phyloP scores from a whole-genome alignment of 2,888 invertebrate species.

The Amiota minor region DNA sequence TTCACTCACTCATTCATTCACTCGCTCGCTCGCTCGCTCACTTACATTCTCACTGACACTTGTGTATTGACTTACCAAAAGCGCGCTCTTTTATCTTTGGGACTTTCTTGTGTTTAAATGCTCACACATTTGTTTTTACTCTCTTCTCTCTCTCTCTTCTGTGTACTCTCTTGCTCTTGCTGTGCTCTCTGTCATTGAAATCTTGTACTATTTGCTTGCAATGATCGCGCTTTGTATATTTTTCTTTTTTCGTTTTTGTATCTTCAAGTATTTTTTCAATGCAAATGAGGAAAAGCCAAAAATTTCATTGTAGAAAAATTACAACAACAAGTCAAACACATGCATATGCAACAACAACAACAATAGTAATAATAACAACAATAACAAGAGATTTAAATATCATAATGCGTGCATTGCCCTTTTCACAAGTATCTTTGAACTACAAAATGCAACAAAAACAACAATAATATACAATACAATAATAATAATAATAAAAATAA shows the following conservation, averaged over 20 bases:
- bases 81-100: too few species aligned
- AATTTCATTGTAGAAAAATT: slow-evolving; percentile 12
- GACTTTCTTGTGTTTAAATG: slow-evolving; percentile 32
- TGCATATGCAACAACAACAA: slow-evolving; percentile 28
- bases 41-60: too few species aligned
- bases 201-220: slow-evolving; percentile 1
- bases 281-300: background rate
- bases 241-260: background rate
- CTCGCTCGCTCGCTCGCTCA: slow-evolving; percentile 42
- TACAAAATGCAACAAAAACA: slow-evolving; percentile 42
- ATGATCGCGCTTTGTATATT: slow-evolving; percentile 16
- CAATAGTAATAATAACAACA: slow-evolving; percentile 1
- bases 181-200: background rate
- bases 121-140: slow-evolving; percentile 17
- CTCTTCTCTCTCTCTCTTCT: slow-evolving; percentile 10
- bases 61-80: too few species aligned
- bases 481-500: slow-evolving; percentile 26
- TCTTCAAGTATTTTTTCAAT: background rate
- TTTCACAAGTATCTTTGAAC: slow-evolving; percentile 4
- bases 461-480: slow-evolving; percentile 1
- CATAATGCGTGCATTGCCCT: slow-evolving; percentile 63
- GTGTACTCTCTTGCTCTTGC: slow-evolving; percentile 10
- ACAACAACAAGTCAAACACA: slow-evolving; percentile 42
- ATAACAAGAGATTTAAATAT: slow-evolving; percentile 32
- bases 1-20: slow-evolving; percentile 42